Percentiles rank a stretch among this genome's conserved stretches.
These are phyloP conservation scores for Lasiurus cinereus DNA, from an alignment of 2,113 vertebrate genomes.

Conservation along the genomic window DNA sequence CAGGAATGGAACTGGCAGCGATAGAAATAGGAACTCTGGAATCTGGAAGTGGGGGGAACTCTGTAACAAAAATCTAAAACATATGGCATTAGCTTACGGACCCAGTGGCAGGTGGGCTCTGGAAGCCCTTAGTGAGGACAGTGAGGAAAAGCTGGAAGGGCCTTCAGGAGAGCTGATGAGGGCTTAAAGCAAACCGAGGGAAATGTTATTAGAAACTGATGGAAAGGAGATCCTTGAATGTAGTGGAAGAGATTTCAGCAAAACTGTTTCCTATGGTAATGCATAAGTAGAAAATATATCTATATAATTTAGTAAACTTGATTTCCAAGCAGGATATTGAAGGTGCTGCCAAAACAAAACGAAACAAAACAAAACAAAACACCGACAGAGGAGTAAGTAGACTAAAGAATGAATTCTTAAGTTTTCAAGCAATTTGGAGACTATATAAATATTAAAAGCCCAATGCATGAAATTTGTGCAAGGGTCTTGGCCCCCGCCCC, in stretches of 20 bases:
- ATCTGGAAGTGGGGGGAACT: not conserved
- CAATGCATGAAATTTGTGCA: too few relatives aligned
- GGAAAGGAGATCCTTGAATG: not conserved
- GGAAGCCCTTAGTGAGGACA: not conserved
- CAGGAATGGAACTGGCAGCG: not conserved
- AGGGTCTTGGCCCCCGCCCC: too few relatives aligned
- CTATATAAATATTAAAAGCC: not conserved
- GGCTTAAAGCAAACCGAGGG: not conserved
- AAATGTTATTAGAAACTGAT: not conserved
- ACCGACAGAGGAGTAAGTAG: not conserved
- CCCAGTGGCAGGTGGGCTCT: too few relatives aligned
- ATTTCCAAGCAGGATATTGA: not conserved
- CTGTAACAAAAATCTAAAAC: not conserved
- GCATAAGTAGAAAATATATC: not conserved
- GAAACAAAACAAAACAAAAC: too few relatives aligned
- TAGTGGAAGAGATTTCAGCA: not conserved
- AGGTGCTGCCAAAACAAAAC: too few relatives aligned
- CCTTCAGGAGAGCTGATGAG: not conserved
- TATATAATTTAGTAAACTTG: not conserved
- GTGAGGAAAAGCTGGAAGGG: not conserved
- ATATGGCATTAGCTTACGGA: not conserved
- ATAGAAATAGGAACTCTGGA: slow-evolving; percentile 30
- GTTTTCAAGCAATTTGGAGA: not conserved
- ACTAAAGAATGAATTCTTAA: not conserved
- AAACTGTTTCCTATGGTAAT: not conserved